phyloP scores from a whole-genome alignment of 2,888 invertebrate genomes.

The Dynastes maya region DNA sequence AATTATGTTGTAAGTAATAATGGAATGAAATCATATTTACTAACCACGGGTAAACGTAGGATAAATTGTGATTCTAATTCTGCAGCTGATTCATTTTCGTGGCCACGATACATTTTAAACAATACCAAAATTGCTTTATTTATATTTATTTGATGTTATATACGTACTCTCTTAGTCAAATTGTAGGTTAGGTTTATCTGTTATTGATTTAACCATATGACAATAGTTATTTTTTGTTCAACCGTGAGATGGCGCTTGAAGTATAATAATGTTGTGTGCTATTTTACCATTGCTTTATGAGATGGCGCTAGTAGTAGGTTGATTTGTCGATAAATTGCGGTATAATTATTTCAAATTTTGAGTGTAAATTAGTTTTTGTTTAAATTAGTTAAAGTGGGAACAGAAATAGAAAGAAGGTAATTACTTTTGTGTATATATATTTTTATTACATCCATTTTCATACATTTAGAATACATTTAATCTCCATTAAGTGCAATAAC shows the following conservation, averaged over 20 bases:
- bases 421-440: constrained; percentile 10
- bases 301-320: no score
- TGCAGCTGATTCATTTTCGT: constrained; percentile 61
- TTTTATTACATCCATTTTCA: constrained; percentile 26
- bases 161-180: no score
- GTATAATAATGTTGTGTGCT: no score
- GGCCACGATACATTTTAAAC: constrained; percentile 54
- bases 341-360: no score
- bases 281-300: no score
- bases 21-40: constrained; percentile 22
- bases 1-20: neutral
- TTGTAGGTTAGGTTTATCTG: no score
- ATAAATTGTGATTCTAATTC: constrained; percentile 68
- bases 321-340: no score
- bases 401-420: neutral
- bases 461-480: constrained; percentile 29
- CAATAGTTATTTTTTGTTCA: no score
- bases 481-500: constrained; percentile 31
- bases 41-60: constrained; percentile 65
- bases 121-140: neutral
- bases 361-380: no score
- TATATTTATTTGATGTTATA: no score
- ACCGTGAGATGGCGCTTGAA: no score
- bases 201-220: no score
- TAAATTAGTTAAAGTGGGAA: neutral